Percentiles rank a stretch among this genome's conserved stretches.
Evolutionary conservation across 2,113 vertebrate species (phyloP).

Genomic region (Upupa epops): DNA sequence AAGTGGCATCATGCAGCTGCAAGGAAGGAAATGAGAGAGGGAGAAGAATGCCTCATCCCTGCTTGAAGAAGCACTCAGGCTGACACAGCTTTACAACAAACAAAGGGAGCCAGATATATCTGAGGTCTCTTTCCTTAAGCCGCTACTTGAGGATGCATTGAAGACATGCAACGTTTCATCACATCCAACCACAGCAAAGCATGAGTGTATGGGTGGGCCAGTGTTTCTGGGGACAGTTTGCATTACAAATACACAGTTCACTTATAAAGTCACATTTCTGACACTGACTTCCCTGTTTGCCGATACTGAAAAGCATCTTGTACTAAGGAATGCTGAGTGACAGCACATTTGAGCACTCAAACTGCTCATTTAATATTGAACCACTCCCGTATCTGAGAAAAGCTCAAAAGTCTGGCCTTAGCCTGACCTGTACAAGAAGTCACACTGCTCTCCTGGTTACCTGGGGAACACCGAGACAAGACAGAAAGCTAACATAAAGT

Average conservation of each 20-base stretch:
- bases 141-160: not conserved
- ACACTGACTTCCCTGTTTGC: not conserved
- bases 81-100: not conserved
- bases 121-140: not conserved
- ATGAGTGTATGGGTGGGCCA: not conserved
- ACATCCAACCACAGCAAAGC: not conserved
- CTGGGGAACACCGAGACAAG: rapidly evolving
- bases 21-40: not conserved
- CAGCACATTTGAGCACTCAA: not conserved
- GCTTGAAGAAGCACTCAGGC: not conserved
- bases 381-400: not conserved
- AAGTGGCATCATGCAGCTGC: rapidly evolving
- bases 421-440: not conserved
- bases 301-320: not conserved
- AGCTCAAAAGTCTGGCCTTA: not conserved
- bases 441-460: not conserved
- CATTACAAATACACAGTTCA: not conserved
- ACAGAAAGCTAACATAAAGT: not conserved
- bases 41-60: not conserved
- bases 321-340: not conserved
- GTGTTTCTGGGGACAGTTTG: not conserved
- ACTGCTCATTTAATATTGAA: not conserved
- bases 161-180: not conserved
- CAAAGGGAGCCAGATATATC: not conserved
- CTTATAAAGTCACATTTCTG: not conserved